Conservation (phyloP, 2,888 invertebrate genomes). For the Habrosyne pyritoides region DNA sequence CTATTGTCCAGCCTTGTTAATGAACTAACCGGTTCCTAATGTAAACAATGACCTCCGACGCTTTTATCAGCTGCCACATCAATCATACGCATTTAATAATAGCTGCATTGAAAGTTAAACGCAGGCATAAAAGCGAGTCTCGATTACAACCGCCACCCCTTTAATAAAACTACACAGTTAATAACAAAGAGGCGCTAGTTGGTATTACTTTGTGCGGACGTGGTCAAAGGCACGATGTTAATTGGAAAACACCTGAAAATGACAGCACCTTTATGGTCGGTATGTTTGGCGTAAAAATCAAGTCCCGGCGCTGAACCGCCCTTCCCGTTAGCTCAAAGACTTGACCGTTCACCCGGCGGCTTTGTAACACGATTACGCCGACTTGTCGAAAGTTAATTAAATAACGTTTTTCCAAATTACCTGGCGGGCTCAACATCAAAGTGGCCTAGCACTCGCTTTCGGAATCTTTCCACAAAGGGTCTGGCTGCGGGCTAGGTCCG, state of each 20-base stretch:
- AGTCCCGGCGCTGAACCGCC: constrained; percentile 55
- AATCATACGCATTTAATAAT: constrained; percentile 6
- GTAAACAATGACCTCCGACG: constrained; percentile 18
- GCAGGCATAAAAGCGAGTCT: constrained; percentile 43
- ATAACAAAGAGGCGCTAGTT: constrained; percentile 67
- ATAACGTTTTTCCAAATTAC: constrained; percentile 83
- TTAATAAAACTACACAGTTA: constrained; percentile 67
- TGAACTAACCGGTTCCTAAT: constrained; percentile 47
- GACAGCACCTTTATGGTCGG: constrained; percentile 79
- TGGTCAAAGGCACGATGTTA: constrained; percentile 81
- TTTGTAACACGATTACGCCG: constrained; percentile 82
- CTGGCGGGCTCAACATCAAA: constrained; percentile 77
- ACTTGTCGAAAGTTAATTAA: constrained; percentile 84
- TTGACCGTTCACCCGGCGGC: constrained; percentile 75
- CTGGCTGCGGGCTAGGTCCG: constrained; percentile 69
- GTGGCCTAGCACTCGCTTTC: constrained; percentile 61
- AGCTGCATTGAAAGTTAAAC: constrained; percentile 5
- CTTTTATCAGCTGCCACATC: neutral
- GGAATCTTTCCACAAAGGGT: constrained; percentile 76
- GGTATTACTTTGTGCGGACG: constrained; percentile 64
- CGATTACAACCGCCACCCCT: constrained; percentile 59
- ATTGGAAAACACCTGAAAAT: constrained; percentile 81
- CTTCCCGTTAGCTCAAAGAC: constrained; percentile 65
- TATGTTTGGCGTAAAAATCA: constrained; percentile 80
- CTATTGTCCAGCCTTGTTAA: constrained; percentile 65